phyloP scores from a whole-genome alignment of 1,140 invertebrate genomes.

The Aporrectodea caliginosa region DNA sequence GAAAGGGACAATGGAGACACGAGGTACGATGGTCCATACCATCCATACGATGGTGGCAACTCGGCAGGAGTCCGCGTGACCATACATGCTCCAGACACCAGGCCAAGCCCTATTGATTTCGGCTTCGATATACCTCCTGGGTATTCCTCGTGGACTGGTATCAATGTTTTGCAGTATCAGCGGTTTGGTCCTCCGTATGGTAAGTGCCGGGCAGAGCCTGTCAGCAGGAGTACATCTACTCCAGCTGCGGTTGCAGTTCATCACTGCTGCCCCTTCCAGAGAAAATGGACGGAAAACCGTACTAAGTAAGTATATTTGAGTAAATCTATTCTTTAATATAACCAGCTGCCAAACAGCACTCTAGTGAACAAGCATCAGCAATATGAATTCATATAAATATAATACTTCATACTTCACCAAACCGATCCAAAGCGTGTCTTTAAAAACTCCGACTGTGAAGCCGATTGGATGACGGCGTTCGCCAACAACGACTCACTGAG shows the following conservation, averaged over 20 bases:
- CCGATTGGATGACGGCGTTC: not conserved
- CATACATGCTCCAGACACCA: conserved; percentile 46
- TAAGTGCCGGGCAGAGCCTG: not conserved
- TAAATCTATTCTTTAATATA: no score
- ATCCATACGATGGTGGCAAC: not conserved
- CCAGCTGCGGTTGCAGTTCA: not conserved
- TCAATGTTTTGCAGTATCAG: conserved; percentile 27
- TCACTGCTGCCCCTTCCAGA: not conserved
- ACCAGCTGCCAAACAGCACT: no score
- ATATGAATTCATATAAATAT: no score
- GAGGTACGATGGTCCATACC: conserved; percentile 10
- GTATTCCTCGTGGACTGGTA: conserved; percentile 44
- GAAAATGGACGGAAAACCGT: not conserved
- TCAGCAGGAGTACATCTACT: not conserved
- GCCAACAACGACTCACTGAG: not conserved
- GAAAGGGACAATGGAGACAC: conserved; percentile 22
- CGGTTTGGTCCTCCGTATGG: conserved; percentile 15
- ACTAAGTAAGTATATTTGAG: no score
- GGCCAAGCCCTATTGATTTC: conserved; percentile 51
- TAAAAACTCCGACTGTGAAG: not conserved
- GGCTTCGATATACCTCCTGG: conserved; percentile 53
- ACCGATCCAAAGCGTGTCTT: not conserved
- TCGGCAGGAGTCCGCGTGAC: conserved; percentile 48
- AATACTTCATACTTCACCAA: not conserved
- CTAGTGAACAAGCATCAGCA: no score